Percentiles rank a stretch among this genome's conserved stretches.
phyloP scores from a whole-genome alignment of 2,797 vertebrate genomes.

The Paedocypris micromegethes region DNA sequence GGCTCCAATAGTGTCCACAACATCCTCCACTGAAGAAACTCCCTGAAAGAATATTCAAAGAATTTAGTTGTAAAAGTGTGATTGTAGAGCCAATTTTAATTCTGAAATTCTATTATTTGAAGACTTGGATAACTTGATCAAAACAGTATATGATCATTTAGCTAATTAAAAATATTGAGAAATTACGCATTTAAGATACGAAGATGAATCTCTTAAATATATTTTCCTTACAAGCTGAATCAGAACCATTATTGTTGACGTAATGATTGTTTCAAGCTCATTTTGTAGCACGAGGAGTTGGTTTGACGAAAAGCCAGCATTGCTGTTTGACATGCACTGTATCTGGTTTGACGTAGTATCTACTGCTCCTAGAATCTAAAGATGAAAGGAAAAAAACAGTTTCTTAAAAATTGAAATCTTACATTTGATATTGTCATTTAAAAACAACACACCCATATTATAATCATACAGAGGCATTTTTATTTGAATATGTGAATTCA shows the following conservation, averaged over 20 bases:
- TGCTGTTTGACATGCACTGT: constrained; percentile 35
- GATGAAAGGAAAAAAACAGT: constrained; percentile 2
- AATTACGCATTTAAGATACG: not conserved
- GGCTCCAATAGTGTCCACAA: constrained; percentile 46
- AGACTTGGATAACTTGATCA: too few species aligned
- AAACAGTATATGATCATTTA: not conserved
- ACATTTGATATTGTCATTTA: not conserved
- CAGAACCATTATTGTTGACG: constrained; percentile 48
- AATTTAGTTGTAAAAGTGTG: not conserved
- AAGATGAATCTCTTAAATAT: constrained; percentile 14
- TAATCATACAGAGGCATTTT: too few species aligned
- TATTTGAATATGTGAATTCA: too few species aligned
- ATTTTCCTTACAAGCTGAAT: constrained; percentile 43
- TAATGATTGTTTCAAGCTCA: constrained; percentile 45
- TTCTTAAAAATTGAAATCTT: not conserved
- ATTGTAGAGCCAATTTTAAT: too few species aligned
- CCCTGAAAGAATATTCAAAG: constrained; percentile 14
- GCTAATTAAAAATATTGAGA: not conserved
- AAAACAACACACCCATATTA: not conserved
- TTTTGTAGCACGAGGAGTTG: constrained; percentile 36
- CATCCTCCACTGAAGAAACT: constrained; percentile 8
- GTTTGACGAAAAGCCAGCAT: constrained; percentile 30
- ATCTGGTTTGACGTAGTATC: constrained; percentile 45
- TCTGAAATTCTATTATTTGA: not conserved
- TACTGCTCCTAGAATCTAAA: constrained; percentile 49